A percentile compares a stretch with the other conserved stretches of the same genome.
phyloP scores from a whole-genome alignment of 2,888 invertebrate species.

The Tricholauxania praeusta region DNA sequence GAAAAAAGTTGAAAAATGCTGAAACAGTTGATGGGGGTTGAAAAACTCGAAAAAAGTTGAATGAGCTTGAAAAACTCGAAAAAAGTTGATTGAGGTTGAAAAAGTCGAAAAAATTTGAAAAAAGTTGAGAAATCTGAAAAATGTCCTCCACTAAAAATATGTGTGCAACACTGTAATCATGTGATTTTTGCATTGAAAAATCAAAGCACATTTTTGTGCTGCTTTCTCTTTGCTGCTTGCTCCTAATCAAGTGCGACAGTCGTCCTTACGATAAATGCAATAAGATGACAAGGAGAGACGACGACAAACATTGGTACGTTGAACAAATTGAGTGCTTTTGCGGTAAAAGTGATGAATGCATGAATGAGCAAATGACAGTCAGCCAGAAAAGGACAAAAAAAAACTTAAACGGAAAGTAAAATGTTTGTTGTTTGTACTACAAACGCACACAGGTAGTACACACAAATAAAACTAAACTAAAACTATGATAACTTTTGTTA shows the following conservation, averaged over 20 bases:
- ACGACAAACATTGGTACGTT: slow-evolving; percentile 1
- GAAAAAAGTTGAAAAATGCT: too few species aligned
- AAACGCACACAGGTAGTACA: slow-evolving; percentile 44
- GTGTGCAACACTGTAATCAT: too few species aligned
- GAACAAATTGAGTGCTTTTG: slow-evolving; percentile 50
- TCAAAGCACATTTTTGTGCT: slow-evolving; percentile 21
- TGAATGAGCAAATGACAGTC: slow-evolving; percentile 42
- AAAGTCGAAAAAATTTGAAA: too few species aligned
- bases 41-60: too few species aligned
- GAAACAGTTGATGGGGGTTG: too few species aligned
- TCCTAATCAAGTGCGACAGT: slow-evolving; percentile 7
- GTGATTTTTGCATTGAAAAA: not conserved
- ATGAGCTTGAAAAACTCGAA: too few species aligned
- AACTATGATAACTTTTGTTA: not conserved
- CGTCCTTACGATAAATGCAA: slow-evolving; percentile 22
- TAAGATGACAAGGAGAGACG: slow-evolving; percentile 8
- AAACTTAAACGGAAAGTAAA: slow-evolving; percentile 54
- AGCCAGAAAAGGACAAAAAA: slow-evolving; percentile 21
- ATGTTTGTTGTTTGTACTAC: slow-evolving; percentile 31
- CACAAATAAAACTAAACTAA: slow-evolving; percentile 23
- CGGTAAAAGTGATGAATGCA: slow-evolving; percentile 47
- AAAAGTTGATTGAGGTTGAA: too few species aligned
- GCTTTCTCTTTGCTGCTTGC: slow-evolving; percentile 39
- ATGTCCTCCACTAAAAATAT: too few species aligned
- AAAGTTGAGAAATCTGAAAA: too few species aligned